Evolutionary conservation across 1,140 invertebrate genomes (phyloP).

Genomic region (Thrips palmi): DNA sequence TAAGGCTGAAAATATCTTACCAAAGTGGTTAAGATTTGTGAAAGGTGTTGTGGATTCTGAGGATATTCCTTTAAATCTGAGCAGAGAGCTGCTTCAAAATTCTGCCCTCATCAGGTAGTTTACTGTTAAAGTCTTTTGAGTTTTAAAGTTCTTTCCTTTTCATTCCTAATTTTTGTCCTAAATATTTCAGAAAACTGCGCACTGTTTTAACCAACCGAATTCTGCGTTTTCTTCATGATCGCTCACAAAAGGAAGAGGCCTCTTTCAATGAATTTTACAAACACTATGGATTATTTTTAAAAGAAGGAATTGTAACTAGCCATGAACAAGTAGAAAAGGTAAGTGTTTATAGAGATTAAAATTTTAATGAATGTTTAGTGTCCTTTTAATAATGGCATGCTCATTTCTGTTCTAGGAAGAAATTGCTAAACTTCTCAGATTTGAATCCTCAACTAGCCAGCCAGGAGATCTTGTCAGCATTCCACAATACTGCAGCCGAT

Average conservation of each 20-base stretch:
- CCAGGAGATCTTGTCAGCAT: slow-evolving; percentile 62
- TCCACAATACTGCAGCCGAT: slow-evolving; percentile 56
- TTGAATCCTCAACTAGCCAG: slow-evolving; percentile 70
- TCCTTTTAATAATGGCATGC: slow-evolving; percentile 10
- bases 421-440: slow-evolving; percentile 75
- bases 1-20: slow-evolving; percentile 76
- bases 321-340: slow-evolving; percentile 65
- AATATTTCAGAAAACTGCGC: slow-evolving; percentile 56
- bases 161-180: slow-evolving; percentile 12
- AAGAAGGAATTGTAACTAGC: slow-evolving; percentile 83
- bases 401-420: slow-evolving; percentile 48
- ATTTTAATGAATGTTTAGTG: not conserved
- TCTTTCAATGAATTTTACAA: slow-evolving; percentile 76
- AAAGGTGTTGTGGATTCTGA: slow-evolving; percentile 96
- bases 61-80: slow-evolving; percentile 94
- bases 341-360: slow-evolving; percentile 16
- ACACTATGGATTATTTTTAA: slow-evolving; percentile 84
- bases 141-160: not conserved
- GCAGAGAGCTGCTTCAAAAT: slow-evolving; percentile 87
- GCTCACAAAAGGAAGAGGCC: slow-evolving; percentile 62
- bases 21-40: slow-evolving; percentile 86
- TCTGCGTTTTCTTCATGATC: slow-evolving; percentile 71
- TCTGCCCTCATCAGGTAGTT: slow-evolving; percentile 75
- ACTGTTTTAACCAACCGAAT: slow-evolving; percentile 69
- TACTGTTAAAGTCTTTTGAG: too few species aligned